These are phyloP conservation scores for Zaprionus vittiger DNA, from an alignment of 1,140 invertebrate genomes.

Conservation along the genomic window DNA sequence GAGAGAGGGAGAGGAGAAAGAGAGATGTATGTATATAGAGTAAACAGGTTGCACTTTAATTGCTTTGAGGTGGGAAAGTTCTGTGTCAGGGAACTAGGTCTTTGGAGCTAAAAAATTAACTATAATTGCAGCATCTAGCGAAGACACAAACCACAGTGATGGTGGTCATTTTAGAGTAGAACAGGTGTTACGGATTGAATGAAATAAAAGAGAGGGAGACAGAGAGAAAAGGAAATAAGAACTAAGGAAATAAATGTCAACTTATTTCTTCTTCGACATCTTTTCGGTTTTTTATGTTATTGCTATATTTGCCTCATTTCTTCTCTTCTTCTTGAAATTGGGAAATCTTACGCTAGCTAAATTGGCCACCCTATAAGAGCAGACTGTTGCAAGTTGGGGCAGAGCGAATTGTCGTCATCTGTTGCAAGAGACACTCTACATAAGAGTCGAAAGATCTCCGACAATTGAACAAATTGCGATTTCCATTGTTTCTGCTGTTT, in stretches of 20 bases:
- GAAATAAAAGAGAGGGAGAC: neutral
- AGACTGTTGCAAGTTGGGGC: conserved; percentile 29
- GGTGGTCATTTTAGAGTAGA: neutral
- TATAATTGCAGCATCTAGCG: conserved; percentile 2
- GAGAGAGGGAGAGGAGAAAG: conserved; percentile 10
- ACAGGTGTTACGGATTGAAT: neutral
- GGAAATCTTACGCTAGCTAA: conserved; percentile 17
- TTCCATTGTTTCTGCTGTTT: conserved; percentile 49
- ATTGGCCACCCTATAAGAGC: neutral
- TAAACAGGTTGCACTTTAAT: conserved; percentile 19
- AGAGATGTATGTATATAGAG: neutral
- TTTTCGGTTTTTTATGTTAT: neutral
- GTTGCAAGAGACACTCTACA: conserved; percentile 40
- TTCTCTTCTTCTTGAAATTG: neutral
- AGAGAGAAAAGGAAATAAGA: neutral
- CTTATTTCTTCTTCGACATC: neutral
- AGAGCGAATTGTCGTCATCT: conserved; percentile 28
- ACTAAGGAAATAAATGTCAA: neutral
- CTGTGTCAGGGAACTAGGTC: conserved; percentile 21
- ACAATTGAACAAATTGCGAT: conserved; percentile 64
- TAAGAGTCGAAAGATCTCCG: conserved; percentile 57
- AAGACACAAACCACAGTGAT: conserved; percentile 13
- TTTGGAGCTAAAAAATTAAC: conserved; percentile 17
- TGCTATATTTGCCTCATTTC: neutral
- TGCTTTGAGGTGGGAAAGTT: conserved; percentile 18